Conservation (phyloP, 1,140 invertebrate species). For the Brachionus sp. region DNA sequence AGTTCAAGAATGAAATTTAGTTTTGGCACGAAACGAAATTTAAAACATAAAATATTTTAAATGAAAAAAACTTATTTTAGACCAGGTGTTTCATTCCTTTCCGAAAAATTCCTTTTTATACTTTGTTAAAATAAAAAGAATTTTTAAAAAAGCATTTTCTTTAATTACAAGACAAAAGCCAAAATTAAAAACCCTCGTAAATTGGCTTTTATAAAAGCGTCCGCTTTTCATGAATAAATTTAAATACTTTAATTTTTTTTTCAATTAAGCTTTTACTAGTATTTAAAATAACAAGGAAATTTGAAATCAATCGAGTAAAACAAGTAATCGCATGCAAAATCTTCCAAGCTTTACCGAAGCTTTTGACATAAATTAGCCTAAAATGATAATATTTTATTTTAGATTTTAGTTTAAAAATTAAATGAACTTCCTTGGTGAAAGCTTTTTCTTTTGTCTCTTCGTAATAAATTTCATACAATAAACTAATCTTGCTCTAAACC, state of each 20-base stretch:
- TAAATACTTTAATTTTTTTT: background rate
- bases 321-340: background rate
- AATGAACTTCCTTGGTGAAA: background rate
- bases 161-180: background rate
- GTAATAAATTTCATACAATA: background rate
- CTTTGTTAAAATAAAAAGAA: background rate
- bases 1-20: background rate
- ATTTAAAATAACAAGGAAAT: background rate
- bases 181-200: background rate
- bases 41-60: background rate
- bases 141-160: background rate
- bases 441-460: background rate
- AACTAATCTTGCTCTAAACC: background rate
- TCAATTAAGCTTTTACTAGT: background rate
- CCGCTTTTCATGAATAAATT: background rate
- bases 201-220: background rate
- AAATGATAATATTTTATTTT: background rate
- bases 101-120: background rate
- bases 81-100: background rate
- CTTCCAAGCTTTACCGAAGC: background rate
- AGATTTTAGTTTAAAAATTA: background rate
- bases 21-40: background rate
- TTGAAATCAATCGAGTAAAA: constrained; percentile 3
- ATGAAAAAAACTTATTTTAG: background rate
- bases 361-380: background rate